These are phyloP conservation scores for Micromussa lordhowensis DNA, from an alignment of 92 coral and sea anemone species.

Conservation along the genomic window DNA sequence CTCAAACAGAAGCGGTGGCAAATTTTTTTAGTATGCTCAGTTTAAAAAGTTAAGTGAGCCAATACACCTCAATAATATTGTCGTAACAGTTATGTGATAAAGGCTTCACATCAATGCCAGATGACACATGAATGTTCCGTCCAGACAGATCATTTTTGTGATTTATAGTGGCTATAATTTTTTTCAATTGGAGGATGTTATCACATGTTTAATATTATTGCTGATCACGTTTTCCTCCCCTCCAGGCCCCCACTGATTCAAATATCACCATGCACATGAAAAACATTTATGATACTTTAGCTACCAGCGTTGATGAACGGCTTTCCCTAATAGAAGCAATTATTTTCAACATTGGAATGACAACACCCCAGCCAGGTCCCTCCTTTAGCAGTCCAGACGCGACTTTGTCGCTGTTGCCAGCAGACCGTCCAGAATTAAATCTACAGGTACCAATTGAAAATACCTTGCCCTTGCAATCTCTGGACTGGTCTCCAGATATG, in stretches of 20 bases:
- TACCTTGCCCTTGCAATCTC: slow-evolving; percentile 15
- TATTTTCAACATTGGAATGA: slow-evolving; percentile 20
- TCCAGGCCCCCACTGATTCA: slow-evolving; percentile 15
- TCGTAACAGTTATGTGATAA: slow-evolving; percentile 12
- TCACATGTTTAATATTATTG: slow-evolving; percentile 11
- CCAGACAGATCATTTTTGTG: slow-evolving; percentile 13
- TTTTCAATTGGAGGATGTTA: slow-evolving; percentile 10
- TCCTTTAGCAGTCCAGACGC: slow-evolving; percentile 24
- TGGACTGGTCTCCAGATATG: slow-evolving; percentile 30
- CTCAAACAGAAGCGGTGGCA: slow-evolving; percentile 2
- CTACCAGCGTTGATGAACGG: slow-evolving; percentile 22
- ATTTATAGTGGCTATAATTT: slow-evolving; percentile 18
- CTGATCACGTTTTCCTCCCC: slow-evolving; percentile 12
- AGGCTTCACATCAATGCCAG: not conserved
- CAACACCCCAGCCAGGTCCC: slow-evolving; percentile 35
- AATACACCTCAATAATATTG: slow-evolving; percentile 14
- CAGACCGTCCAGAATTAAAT: slow-evolving; percentile 20
- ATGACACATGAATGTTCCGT: slow-evolving; percentile 8
- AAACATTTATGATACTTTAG: slow-evolving; percentile 23
- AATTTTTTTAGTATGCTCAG: slow-evolving; percentile 1
- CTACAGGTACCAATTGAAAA: not conserved
- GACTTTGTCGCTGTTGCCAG: slow-evolving; percentile 18
- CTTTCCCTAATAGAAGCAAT: slow-evolving; percentile 12
- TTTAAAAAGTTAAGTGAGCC: slow-evolving; percentile 17
- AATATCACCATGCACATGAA: slow-evolving; percentile 18